A percentile compares a stretch with the other conserved stretches of the same genome.
Conservation (phyloP, 2,888 invertebrate genomes). For the Tachina lurida region DNA sequence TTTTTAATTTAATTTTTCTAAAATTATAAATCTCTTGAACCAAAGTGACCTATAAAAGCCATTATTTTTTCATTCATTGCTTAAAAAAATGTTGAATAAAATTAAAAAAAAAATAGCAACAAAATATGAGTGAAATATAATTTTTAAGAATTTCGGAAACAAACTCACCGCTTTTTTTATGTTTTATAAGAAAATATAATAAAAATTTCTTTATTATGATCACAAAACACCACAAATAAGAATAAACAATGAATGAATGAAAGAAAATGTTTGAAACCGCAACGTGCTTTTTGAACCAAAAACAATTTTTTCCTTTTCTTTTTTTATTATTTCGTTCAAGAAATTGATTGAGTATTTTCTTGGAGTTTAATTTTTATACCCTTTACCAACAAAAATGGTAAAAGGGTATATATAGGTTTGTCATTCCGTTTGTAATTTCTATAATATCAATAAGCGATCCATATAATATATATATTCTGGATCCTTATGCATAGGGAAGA, state of each 20-base stretch:
- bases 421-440: too few relatives aligned
- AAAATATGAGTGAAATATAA: not conserved
- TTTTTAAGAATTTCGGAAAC: not conserved
- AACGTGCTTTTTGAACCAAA: constrained; percentile 34
- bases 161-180: constrained; percentile 29
- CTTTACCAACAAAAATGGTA: too few relatives aligned
- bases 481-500: too few relatives aligned
- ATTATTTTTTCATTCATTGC: not conserved
- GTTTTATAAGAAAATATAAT: not conserved
- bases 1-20: not conserved
- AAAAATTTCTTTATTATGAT: constrained; percentile 25
- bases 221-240: not conserved
- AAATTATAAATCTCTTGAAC: constrained; percentile 1
- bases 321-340: not conserved
- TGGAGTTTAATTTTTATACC: too few relatives aligned
- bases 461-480: too few relatives aligned
- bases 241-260: constrained; percentile 27
- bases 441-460: too few relatives aligned
- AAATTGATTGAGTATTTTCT: constrained; percentile 24
- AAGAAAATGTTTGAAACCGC: constrained; percentile 46
- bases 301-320: not conserved
- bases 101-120: not conserved
- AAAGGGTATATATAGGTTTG: too few relatives aligned
- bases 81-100: not conserved
- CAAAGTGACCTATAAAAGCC: not conserved